Percentiles rank a stretch among this genome's conserved stretches.
Evolutionary conservation across 2,888 invertebrate species (phyloP).

Genomic region (Pterobdella sp.): DNA sequence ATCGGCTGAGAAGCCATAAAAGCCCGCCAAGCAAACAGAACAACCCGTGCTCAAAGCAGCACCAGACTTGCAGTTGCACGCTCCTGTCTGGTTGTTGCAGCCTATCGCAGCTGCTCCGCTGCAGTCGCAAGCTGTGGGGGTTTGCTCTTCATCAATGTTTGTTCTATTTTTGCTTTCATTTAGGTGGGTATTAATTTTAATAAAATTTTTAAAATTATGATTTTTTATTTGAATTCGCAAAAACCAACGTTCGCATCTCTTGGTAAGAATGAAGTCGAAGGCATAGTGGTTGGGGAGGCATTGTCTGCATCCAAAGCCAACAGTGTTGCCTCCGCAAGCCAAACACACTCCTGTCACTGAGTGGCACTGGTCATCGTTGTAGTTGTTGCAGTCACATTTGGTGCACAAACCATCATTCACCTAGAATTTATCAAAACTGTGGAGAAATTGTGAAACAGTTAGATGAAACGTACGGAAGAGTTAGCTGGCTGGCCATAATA

Average conservation of each 20-base stretch:
- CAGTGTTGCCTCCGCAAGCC: constrained; percentile 84
- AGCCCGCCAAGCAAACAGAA: constrained; percentile 35
- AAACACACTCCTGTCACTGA: constrained; percentile 57
- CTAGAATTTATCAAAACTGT: constrained; percentile 29
- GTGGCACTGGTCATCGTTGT: constrained; percentile 51
- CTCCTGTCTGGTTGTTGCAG: constrained; percentile 39
- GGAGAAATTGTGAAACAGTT: background rate
- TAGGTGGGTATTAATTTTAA: background rate
- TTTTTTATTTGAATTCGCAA: background rate
- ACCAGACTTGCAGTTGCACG: constrained; percentile 40
- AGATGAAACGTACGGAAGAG: constrained; percentile 32
- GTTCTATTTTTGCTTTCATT: background rate
- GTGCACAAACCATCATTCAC: constrained; percentile 65
- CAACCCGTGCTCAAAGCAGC: constrained; percentile 38
- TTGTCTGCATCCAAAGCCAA: constrained; percentile 63
- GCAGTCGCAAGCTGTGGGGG: constrained; percentile 30
- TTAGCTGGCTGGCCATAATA: constrained; percentile 40
- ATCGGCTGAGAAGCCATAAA: constrained; percentile 38
- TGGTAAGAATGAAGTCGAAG: constrained; percentile 53
- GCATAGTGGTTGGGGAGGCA: constrained; percentile 88
- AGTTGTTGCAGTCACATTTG: constrained; percentile 87
- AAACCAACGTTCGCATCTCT: constrained; percentile 33
- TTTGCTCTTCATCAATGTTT: background rate
- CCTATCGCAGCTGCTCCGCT: constrained; percentile 35
- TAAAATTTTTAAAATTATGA: background rate